These are phyloP conservation scores for Palloptera scutellata DNA, from an alignment of 2,888 invertebrate species.

Conservation along the genomic window DNA sequence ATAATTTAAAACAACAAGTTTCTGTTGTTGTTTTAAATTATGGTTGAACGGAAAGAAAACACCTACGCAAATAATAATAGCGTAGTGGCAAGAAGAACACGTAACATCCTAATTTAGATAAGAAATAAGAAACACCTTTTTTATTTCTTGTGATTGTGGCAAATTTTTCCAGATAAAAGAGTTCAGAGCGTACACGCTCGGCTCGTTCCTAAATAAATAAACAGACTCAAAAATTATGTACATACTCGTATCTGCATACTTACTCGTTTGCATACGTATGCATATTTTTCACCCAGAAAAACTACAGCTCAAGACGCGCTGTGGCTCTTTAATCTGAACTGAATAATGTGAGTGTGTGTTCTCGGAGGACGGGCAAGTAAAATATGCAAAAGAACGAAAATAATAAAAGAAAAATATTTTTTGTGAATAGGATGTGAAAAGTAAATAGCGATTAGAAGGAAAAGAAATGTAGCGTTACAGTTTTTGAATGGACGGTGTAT, in stretches of 20 bases:
- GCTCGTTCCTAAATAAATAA: conserved; percentile 36
- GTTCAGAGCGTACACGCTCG: conserved; percentile 11
- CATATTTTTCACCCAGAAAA: no score
- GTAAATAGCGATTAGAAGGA: no score
- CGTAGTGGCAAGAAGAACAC: conserved; percentile 15
- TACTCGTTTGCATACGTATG: conserved; percentile 8
- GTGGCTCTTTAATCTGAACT: no score
- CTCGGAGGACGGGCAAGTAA: no score
- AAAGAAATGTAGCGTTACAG: no score
- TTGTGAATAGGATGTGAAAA: no score
- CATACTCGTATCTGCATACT: conserved; percentile 17
- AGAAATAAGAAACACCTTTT: conserved; percentile 38
- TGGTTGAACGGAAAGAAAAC: conserved; percentile 59
- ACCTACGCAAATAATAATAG: conserved; percentile 55
- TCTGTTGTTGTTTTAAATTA: no score
- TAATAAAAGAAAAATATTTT: no score
- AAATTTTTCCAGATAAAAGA: conserved; percentile 13
- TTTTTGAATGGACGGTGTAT: no score
- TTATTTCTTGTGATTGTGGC: conserved; percentile 24
- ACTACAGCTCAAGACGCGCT: no score
- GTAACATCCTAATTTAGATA: conserved; percentile 51
- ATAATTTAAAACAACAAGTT: conserved; percentile 34
- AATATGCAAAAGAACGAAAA: not conserved
- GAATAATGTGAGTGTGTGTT: no score
- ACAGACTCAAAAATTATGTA: conserved; percentile 28